Evolutionary conservation across 2,113 vertebrate species (phyloP), one percentile per base, ranked within the genome.

Genomic region (Lampris incognitus): DNA sequence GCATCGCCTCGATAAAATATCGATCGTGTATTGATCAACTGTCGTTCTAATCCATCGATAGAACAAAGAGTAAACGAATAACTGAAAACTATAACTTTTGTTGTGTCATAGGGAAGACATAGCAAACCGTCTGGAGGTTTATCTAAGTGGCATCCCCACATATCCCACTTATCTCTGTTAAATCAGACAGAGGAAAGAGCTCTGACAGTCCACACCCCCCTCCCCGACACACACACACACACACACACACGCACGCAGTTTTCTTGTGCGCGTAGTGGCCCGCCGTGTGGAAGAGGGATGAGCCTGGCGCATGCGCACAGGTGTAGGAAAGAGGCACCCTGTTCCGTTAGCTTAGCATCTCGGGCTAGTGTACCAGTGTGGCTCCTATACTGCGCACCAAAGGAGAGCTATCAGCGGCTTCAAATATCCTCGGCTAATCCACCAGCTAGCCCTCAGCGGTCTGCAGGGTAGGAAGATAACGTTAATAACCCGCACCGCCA

Each of bases 381-480:
- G 85, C 81, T 82, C 85, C 83, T 86, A 85, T 83, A 87, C 85
- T 84, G 87, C 83, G 75, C 80, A 82, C 87, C 69, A 76, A 62
- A 74, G 75, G 70, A 75, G 9, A 76, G 77, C 82, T 69, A 85
- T 85, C 76, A 65, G 78, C 62, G 76, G 78, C 85, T 91, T 84
- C 77, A 81, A 81, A 86, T 91, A 88, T 78, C 89, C 89, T 87
- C 86, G 52, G 85, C 75, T 92, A 91, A 92, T 90, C 91, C 89
- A 70, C 48, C 72, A 86, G 84, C 89, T 77, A 89, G 88, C 83
- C 84, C 84, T 73, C 79, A 87, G 86, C 83, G 82, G 83, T 81
- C 81, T 75, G 74, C 70, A 69, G 63, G 82, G 79, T 69, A 77
- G 76, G 60, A 68, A 91, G 90, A 91, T 88, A 93, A 82, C 87